Conservation (phyloP, 2,797 vertebrate species). For the Balearica regulorum region DNA sequence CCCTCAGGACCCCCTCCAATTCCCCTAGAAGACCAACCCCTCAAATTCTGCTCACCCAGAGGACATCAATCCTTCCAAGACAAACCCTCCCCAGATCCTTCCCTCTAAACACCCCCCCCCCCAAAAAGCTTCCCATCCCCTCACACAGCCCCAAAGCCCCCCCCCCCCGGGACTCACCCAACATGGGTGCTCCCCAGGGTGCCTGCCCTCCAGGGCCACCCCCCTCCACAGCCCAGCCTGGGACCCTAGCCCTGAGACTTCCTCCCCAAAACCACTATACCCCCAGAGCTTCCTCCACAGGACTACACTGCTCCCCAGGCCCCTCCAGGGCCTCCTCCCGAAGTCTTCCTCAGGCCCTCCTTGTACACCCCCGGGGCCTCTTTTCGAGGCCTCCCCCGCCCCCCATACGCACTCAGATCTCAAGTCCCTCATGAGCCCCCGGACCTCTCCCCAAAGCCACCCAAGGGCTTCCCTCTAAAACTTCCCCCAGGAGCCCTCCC, state of each 20-base stretch:
- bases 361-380: neutral
- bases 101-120: neutral
- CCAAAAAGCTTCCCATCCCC: neutral
- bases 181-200: accelerated
- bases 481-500: neutral
- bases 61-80: neutral
- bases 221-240: neutral
- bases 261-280: no score
- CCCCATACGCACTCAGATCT: neutral
- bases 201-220: neutral
- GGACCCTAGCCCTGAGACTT: neutral
- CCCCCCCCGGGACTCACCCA: neutral
- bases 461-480: neutral
- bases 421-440: neutral
- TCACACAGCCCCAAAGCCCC: no score
- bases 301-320: no score
- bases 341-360: neutral
- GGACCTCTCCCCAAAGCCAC: neutral
- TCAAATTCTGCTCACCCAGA: neutral
- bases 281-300: neutral
- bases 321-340: neutral
- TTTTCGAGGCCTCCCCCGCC: no score
- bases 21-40: neutral
- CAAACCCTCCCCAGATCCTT: neutral
- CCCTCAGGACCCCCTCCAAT: no score